A percentile compares a stretch with the other conserved stretches of the same genome.
Evolutionary conservation across 2,113 vertebrate genomes (phyloP).

Genomic region (Orcinus orca): DNA sequence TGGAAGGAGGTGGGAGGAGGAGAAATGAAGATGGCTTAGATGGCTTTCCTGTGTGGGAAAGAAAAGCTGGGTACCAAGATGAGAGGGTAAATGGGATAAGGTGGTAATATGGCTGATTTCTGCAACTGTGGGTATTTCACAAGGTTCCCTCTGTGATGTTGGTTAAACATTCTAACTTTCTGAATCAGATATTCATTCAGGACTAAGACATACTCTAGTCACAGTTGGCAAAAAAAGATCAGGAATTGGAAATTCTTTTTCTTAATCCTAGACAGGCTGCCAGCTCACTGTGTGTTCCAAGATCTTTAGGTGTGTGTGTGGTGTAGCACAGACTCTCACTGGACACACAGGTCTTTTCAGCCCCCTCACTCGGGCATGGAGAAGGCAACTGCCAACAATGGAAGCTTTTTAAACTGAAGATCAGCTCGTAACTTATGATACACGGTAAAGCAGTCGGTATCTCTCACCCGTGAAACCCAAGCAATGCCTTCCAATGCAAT

Average conservation of each 20-base stretch:
- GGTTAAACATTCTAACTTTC: conserved; percentile 36
- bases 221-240: conserved; percentile 30
- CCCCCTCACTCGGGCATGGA: neutral
- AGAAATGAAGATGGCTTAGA: neutral
- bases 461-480: neutral
- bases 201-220: conserved; percentile 7
- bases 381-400: neutral
- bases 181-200: conserved; percentile 65
- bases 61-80: neutral
- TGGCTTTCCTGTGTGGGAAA: neutral
- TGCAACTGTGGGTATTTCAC: neutral
- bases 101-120: neutral
- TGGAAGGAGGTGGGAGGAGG: neutral
- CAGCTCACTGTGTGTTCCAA: conserved; percentile 19
- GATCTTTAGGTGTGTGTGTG: neutral
- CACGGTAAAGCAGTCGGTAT: neutral
- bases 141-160: conserved; percentile 40
- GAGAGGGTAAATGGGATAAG: neutral
- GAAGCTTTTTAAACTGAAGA: neutral
- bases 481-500: neutral
- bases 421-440: neutral
- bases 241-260: conserved; percentile 51
- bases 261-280: neutral
- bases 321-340: neutral
- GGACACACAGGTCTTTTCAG: neutral